phyloP scores from a whole-genome alignment of 92 coral and sea anemone genomes.

The Siderastrea siderea region DNA sequence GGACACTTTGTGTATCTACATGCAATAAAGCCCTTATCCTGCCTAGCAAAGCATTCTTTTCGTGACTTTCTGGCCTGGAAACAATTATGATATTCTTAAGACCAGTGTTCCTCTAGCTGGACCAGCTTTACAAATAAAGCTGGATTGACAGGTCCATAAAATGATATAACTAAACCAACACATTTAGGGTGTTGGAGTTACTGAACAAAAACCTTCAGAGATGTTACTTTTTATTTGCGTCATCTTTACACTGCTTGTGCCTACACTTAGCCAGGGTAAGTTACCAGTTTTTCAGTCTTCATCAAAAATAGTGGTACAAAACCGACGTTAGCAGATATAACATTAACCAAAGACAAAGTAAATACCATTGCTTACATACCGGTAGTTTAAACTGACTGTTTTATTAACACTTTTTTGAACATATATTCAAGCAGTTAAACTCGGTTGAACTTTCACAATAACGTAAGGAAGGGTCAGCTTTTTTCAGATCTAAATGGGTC shows the following conservation, averaged over 20 bases:
- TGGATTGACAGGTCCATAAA: not conserved
- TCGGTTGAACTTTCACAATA: too few relatives aligned
- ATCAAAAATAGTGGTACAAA: not conserved
- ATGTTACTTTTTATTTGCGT: not conserved
- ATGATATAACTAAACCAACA: not conserved
- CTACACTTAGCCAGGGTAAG: slow-evolving; percentile 16
- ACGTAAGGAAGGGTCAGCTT: too few relatives aligned
- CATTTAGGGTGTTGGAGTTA: too few relatives aligned
- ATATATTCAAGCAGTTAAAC: too few relatives aligned
- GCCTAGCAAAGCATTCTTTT: not conserved
- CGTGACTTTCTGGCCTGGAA: not conserved
- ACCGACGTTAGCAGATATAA: too few relatives aligned
- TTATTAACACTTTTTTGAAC: too few relatives aligned
- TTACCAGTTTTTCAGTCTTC: not conserved
- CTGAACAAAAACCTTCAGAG: not conserved
- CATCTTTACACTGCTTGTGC: not conserved
- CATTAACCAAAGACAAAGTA: too few relatives aligned
- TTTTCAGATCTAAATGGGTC: too few relatives aligned
- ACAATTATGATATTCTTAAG: too few relatives aligned
- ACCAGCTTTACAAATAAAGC: not conserved
- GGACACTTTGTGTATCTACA: not conserved
- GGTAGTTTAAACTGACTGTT: too few relatives aligned
- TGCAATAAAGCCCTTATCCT: not conserved
- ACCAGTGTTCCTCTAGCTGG: not conserved
- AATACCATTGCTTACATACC: too few relatives aligned